A percentile compares a stretch with the other conserved stretches of the same genome.
Evolutionary conservation across 2,797 vertebrate species (phyloP).

Genomic region (Diplodus puntazzo): DNA sequence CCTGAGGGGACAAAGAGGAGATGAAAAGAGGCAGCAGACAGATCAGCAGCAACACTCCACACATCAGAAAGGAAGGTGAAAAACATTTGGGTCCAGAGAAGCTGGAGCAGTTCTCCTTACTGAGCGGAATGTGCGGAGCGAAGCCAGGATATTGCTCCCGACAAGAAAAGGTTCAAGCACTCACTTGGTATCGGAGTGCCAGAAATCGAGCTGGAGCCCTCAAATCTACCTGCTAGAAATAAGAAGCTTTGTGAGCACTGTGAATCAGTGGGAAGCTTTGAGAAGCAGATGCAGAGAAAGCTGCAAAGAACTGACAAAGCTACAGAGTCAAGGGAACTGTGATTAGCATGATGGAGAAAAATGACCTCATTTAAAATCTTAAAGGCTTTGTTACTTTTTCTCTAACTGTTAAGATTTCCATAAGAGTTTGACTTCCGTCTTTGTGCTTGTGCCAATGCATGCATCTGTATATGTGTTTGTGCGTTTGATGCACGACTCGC

Average conservation of each 20-base stretch:
- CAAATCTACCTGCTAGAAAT: constrained; percentile 43
- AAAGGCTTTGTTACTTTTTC: constrained; percentile 20
- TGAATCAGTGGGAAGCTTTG: constrained; percentile 22
- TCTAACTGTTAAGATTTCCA: constrained; percentile 10
- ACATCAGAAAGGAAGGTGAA: constrained; percentile 36
- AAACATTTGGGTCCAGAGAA: constrained; percentile 28
- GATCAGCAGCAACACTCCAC: constrained; percentile 25
- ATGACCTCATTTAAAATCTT: constrained; percentile 21
- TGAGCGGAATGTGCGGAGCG: background rate
- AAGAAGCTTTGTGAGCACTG: constrained; percentile 45
- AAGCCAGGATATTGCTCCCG: constrained; percentile 33
- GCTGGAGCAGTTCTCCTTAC: constrained; percentile 1
- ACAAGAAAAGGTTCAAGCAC: constrained; percentile 51
- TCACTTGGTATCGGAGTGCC: constrained; percentile 37
- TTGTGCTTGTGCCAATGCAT: background rate
- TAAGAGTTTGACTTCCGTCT: constrained; percentile 23
- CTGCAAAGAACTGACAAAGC: constrained; percentile 1
- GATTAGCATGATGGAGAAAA: constrained; percentile 10
- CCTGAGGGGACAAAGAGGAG: constrained; percentile 3
- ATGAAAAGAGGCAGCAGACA: constrained; percentile 41
- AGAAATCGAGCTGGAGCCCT: constrained; percentile 39
- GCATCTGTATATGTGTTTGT: background rate
- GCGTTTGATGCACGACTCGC: constrained; percentile 25
- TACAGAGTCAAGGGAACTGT: constrained; percentile 9
- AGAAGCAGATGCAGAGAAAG: constrained; percentile 23